These are phyloP conservation scores for Drosophila ercepeae DNA, from an alignment of 1,140 invertebrate genomes.

Conservation along the genomic window DNA sequence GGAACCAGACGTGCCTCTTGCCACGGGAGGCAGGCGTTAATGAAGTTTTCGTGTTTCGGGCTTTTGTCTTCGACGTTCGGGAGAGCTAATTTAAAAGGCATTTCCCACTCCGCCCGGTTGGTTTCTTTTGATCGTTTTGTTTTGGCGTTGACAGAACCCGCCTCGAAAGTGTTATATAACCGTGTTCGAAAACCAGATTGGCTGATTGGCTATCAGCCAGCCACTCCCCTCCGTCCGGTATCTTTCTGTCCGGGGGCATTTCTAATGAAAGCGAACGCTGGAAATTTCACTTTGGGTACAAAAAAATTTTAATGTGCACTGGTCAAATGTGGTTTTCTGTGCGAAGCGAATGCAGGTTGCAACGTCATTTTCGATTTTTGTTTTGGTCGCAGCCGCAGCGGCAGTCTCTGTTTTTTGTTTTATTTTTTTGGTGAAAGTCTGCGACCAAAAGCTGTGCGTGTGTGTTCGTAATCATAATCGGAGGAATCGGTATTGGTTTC, in stretches of 20 bases:
- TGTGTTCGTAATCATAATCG: constrained; percentile 55
- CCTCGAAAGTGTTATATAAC: constrained; percentile 57
- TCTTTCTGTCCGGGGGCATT: constrained; percentile 40
- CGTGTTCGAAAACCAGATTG: constrained; percentile 27
- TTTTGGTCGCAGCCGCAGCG: constrained; percentile 21
- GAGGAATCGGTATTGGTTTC: constrained; percentile 57
- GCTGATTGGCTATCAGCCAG: constrained; percentile 12
- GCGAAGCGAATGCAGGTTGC: constrained; percentile 65
- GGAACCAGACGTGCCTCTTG: constrained; percentile 33
- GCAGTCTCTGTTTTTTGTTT: constrained; percentile 27
- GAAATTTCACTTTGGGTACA: constrained; percentile 74
- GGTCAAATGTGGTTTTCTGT: constrained; percentile 67
- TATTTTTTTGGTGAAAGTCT: constrained; percentile 71
- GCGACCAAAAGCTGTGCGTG: constrained; percentile 44
- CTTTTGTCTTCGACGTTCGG: constrained; percentile 11
- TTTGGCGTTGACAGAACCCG: constrained; percentile 64
- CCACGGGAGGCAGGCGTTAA: constrained; percentile 43
- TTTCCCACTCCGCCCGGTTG: constrained; percentile 6
- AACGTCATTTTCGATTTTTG: constrained; percentile 61
- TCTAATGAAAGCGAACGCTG: constrained; percentile 77
- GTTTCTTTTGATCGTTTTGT: too few relatives aligned
- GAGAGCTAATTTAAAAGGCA: constrained; percentile 41
- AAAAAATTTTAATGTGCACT: constrained; percentile 70
- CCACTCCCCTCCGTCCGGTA: constrained; percentile 23
- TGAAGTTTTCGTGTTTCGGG: constrained; percentile 63